Evolutionary conservation across 2,888 invertebrate genomes (phyloP), one percentile per base, ranked within the genome.

Genomic region (Caenorhabditis angaria): DNA sequence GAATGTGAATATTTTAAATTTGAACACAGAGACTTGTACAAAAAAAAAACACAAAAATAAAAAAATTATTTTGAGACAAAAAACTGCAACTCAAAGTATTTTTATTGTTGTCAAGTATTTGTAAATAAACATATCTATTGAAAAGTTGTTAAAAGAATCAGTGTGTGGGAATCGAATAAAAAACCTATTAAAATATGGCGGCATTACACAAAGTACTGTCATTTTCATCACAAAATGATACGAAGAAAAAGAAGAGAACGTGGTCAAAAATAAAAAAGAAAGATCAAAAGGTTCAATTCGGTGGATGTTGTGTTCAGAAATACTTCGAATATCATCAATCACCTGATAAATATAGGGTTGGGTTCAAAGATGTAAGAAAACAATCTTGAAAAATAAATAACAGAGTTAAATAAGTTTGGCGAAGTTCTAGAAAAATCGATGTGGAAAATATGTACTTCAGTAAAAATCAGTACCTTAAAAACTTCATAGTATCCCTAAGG

Each of bases 201-300:
- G 18, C 18, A 41, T 41, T 41, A 41, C 41, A 41, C 41, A 41
- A 41, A 41, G 41, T 41, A 41, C 41, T 41, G 41, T 41, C 41
- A 41, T 12, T 41, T 41, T 41, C 18, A 41, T 41, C 41, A 41
- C 41, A 41, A 41, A 41, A 6, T 41, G 41, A 41, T 41, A 41
- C 41, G 41, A 41, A 56, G 47, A 47, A 10, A 58, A 20, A 58
- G 27, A 35, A 57, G 20, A 18, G 32, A 57, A 20, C 22, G 10
- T 12, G n/a, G 29, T 18, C 29, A 22, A n/a, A 20, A 32, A 18
- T 8, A 27, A 22, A 50, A 28, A 22, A 6, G 20, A 50, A 50
- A 50, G 32, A 25, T 24, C n/a, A 48, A 20, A 22, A 28, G n/a
- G 24, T 50, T 50, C 20, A 27, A 3, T n/a, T 32, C 10, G 32